Evolutionary conservation across 2,113 vertebrate genomes (phyloP).

Genomic region (Tragulus kanchil): DNA sequence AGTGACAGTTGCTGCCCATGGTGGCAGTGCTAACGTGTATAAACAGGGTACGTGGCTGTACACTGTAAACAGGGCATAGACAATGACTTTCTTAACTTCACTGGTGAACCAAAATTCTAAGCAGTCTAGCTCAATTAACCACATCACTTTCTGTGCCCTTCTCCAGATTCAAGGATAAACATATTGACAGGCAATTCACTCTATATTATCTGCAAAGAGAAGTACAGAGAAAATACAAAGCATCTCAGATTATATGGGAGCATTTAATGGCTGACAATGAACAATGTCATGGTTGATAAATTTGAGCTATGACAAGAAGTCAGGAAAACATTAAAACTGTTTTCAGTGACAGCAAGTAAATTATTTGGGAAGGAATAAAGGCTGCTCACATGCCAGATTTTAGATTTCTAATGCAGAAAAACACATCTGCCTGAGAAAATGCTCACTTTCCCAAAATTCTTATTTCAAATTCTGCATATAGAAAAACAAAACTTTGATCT

Average conservation of each 20-base stretch:
- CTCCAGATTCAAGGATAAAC: neutral
- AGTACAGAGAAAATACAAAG: conserved; percentile 50
- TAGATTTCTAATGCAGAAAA: conserved; percentile 38
- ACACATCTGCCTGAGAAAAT: conserved; percentile 42
- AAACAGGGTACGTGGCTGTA: neutral
- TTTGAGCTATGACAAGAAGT: conserved; percentile 55
- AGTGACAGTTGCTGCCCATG: neutral
- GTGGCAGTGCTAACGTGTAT: neutral
- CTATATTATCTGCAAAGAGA: conserved; percentile 30
- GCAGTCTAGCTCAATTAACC: neutral
- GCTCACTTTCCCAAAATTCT: conserved; percentile 48
- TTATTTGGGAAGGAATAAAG: conserved; percentile 58
- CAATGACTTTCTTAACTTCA: neutral
- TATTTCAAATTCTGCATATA: conserved; percentile 45
- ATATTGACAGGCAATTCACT: neutral
- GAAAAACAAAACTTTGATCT: conserved; percentile 28
- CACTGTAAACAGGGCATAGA: neutral
- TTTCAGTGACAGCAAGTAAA: conserved; percentile 67
- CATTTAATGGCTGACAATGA: conserved; percentile 48
- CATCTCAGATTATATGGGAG: conserved; percentile 9
- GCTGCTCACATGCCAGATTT: neutral
- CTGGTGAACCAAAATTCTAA: neutral
- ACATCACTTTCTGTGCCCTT: neutral
- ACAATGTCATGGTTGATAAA: conserved; percentile 52
- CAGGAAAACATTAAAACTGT: conserved; percentile 56